A percentile compares a stretch with the other conserved stretches of the same genome.
These are phyloP conservation scores for human (Homo sapiens) DNA, from an alignment of 2,113 vertebrate species.

Conservation along the genomic window DNA sequence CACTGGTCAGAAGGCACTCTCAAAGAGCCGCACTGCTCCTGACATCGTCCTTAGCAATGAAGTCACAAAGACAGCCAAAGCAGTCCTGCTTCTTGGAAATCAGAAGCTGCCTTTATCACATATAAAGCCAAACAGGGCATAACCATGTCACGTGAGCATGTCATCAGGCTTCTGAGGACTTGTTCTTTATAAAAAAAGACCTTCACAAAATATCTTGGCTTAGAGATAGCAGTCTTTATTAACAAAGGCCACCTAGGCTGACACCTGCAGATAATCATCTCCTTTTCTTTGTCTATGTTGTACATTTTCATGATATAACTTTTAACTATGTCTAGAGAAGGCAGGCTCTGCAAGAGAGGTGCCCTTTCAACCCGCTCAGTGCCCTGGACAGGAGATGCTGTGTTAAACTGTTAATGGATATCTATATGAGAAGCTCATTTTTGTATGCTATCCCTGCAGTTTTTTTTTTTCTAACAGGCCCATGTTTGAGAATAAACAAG, in stretches of 20 bases:
- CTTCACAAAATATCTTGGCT: background rate
- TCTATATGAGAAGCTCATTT: background rate
- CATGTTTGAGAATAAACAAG: background rate
- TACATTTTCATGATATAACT: background rate
- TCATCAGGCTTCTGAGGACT: background rate
- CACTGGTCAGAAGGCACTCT: background rate
- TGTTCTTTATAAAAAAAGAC: conserved; percentile 12
- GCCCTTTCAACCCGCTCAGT: background rate
- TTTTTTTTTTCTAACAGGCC: background rate
- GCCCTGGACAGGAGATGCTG: accelerated
- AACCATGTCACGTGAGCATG: background rate
- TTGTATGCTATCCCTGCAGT: background rate
- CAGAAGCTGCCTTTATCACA: background rate
- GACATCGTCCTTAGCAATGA: background rate
- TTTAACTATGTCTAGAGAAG: background rate
- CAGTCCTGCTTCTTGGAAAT: background rate
- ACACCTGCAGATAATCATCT: background rate
- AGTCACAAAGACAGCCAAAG: background rate
- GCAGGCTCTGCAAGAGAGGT: background rate
- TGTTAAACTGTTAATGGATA: background rate
- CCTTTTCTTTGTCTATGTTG: background rate
- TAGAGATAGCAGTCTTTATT: background rate
- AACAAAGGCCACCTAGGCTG: background rate
- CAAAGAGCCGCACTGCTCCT: background rate
- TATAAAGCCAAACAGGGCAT: background rate